Evolutionary conservation across 2,888 invertebrate genomes (phyloP).

Genomic region (Myathropa florea): DNA sequence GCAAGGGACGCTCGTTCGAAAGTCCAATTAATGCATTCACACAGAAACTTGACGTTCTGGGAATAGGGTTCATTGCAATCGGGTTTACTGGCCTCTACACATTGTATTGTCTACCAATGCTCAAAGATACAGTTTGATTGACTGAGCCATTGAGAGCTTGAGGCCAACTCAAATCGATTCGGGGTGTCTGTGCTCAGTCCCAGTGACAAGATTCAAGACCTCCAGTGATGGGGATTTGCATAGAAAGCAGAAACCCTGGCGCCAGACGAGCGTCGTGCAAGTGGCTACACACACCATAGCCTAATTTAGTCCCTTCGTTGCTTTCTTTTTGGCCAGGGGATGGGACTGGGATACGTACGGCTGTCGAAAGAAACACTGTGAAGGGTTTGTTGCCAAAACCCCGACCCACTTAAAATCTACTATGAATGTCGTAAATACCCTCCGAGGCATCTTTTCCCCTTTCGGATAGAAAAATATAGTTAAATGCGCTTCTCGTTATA

Average conservation of each 20-base stretch:
- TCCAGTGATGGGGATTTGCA: slow-evolving; percentile 38
- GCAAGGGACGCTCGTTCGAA: background rate
- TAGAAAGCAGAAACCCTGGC: slow-evolving; percentile 38
- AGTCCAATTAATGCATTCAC: slow-evolving; percentile 10
- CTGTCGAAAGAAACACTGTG: background rate
- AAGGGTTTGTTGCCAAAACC: slow-evolving; percentile 40
- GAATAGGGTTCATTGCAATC: background rate
- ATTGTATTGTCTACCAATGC: background rate
- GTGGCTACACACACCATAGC: slow-evolving; percentile 16
- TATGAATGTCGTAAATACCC: slow-evolving; percentile 35
- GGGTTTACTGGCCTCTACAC: background rate
- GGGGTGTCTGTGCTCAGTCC: background rate
- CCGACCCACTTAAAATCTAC: slow-evolving; percentile 59
- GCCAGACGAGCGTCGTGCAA: slow-evolving; percentile 43
- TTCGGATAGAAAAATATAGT: background rate
- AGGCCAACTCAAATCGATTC: background rate
- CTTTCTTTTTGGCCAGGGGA: too few relatives aligned
- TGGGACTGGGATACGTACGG: background rate
- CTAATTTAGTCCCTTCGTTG: slow-evolving; percentile 39
- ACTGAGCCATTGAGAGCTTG: background rate
- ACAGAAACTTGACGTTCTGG: background rate
- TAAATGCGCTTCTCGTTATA: background rate
- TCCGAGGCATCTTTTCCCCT: slow-evolving; percentile 14
- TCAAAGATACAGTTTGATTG: background rate
- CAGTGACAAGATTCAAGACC: background rate